Percentiles rank a stretch among this genome's conserved stretches.
These are phyloP conservation scores for Paralinhomoeus sp. DNA, from an alignment of 2,888 invertebrate species.

Conservation along the genomic window DNA sequence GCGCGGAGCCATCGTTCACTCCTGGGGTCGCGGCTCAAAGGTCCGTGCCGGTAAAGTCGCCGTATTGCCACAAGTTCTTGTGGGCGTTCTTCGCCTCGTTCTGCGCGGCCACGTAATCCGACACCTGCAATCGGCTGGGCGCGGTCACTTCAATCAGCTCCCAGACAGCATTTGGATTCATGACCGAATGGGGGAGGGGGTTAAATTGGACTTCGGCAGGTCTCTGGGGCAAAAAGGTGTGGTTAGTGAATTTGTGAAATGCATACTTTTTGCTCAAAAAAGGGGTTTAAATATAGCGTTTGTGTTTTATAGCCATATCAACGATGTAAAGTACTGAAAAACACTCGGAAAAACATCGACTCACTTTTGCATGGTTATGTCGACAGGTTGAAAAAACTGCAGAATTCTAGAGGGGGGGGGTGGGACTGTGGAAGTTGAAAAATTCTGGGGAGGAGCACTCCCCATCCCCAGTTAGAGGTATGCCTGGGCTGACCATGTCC, in stretches of 20 bases:
- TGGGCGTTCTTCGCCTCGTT: slow-evolving; percentile 35
- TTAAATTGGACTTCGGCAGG: background rate
- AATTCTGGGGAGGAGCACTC: no score
- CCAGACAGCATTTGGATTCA: background rate
- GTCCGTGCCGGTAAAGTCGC: slow-evolving; percentile 90
- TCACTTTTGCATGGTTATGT: no score
- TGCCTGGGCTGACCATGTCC: no score
- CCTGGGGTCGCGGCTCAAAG: no score
- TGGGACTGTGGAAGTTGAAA: no score
- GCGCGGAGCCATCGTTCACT: no score
- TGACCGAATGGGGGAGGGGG: background rate
- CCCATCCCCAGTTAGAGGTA: no score
- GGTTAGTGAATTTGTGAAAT: background rate
- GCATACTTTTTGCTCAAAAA: background rate
- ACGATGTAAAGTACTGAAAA: background rate
- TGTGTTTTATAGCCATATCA: background rate
- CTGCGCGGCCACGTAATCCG: slow-evolving; percentile 29
- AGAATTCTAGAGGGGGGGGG: no score
- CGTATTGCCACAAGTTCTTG: slow-evolving; percentile 83
- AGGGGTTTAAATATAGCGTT: background rate
- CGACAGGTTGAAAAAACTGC: no score
- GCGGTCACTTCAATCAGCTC: background rate
- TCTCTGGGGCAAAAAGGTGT: background rate
- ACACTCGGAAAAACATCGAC: background rate
- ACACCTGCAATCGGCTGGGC: slow-evolving; percentile 13